These are phyloP conservation scores for Tetheella fluctuosa DNA, from an alignment of 2,888 invertebrate species.

Conservation along the genomic window DNA sequence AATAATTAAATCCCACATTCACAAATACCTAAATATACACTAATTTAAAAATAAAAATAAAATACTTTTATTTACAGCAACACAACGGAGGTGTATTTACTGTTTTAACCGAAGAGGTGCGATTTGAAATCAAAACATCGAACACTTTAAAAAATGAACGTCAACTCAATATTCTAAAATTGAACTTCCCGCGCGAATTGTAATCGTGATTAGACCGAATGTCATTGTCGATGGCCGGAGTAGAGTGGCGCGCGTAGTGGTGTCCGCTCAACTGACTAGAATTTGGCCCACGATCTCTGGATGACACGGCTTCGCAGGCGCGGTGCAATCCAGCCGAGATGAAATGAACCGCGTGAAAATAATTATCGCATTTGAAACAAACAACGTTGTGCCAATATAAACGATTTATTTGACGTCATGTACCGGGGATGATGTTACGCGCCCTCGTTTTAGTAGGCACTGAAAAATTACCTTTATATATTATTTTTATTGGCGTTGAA, in stretches of 20 bases:
- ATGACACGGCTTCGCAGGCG: conserved; percentile 48
- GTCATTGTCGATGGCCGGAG: conserved; percentile 39
- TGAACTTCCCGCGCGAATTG: conserved; percentile 39
- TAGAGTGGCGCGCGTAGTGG: conserved; percentile 48
- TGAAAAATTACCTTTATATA: background rate
- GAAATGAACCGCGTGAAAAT: conserved; percentile 27
- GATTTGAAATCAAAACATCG: conserved; percentile 20
- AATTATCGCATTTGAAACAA: conserved; percentile 30
- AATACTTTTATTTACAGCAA: too few species aligned
- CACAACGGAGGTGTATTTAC: background rate
- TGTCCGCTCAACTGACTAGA: conserved; percentile 38
- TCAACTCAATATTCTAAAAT: conserved; percentile 40
- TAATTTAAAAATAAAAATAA: conserved; percentile 13
- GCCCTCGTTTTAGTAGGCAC: conserved; percentile 9
- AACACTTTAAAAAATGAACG: conserved; percentile 18
- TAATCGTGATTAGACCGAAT: conserved; percentile 25
- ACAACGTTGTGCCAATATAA: conserved; percentile 29
- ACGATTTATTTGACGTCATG: conserved; percentile 22
- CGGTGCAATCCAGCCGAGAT: conserved; percentile 35
- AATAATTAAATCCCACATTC: conserved; percentile 9
- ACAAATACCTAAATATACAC: conserved; percentile 17
- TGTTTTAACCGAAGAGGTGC: background rate
- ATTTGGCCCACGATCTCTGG: conserved; percentile 22
- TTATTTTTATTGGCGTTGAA: background rate
- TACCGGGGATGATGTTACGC: conserved; percentile 14